Conservation (phyloP, 2,888 invertebrate genomes). For the Hemithea aestivaria region DNA sequence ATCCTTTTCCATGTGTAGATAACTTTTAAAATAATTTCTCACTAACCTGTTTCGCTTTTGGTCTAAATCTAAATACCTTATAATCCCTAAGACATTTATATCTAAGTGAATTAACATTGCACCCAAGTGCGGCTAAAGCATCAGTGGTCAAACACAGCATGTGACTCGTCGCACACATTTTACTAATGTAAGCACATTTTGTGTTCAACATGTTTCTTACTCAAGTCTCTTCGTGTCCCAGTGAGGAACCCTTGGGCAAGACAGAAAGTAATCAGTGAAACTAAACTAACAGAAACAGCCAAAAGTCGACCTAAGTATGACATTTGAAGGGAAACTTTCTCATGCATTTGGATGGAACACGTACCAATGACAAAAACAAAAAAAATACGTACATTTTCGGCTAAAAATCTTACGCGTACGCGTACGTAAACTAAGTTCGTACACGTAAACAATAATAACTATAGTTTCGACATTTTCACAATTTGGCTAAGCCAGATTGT, state of each 20-base stretch:
- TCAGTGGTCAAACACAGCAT: conserved; percentile 29
- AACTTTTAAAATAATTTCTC: too few species aligned
- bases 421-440: neutral
- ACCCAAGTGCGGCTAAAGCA: conserved; percentile 40
- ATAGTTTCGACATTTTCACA: too few species aligned
- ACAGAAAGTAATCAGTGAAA: conserved; percentile 34
- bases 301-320: conserved; percentile 45
- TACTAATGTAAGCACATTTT: conserved; percentile 28
- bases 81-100: conserved; percentile 3
- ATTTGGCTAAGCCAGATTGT: too few species aligned
- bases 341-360: conserved; percentile 53
- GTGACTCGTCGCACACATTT: conserved; percentile 14
- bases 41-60: too few species aligned
- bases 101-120: conserved; percentile 15
- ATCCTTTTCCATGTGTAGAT: too few species aligned
- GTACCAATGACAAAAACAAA: conserved; percentile 40
- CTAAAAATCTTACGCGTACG: neutral
- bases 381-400: neutral
- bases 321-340: conserved; percentile 46
- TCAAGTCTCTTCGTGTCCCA: conserved; percentile 28
- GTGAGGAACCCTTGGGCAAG: conserved; percentile 22
- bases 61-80: too few species aligned
- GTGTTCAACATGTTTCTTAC: conserved; percentile 29
- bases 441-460: neutral
- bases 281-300: conserved; percentile 57